Evolutionary conservation across 2,888 invertebrate genomes (phyloP).

Genomic region (Drosophila quinaria): DNA sequence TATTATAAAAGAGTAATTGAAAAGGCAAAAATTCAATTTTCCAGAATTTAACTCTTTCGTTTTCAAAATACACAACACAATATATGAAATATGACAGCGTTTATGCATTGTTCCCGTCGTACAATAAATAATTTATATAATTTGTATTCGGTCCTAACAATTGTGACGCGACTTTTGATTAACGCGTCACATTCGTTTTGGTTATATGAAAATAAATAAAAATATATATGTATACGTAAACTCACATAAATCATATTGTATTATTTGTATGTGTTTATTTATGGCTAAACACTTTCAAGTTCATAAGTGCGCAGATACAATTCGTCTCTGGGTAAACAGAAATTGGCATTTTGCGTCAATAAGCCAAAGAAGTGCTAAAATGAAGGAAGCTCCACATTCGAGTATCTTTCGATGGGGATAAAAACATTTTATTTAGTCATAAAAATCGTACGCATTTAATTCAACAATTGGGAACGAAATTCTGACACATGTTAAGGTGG

Average conservation of each 20-base stretch:
- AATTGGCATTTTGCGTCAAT: conserved; percentile 70
- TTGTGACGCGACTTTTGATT: conserved; percentile 54
- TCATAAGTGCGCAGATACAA: conserved; percentile 36
- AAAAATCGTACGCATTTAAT: conserved; percentile 70
- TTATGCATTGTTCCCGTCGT: background rate
- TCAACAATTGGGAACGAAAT: conserved; percentile 51
- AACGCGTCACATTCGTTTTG: conserved; percentile 30
- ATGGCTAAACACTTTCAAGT: conserved; percentile 66
- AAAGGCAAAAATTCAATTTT: background rate
- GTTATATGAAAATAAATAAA: conserved; percentile 29
- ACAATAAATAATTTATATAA: conserved; percentile 15
- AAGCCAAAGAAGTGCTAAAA: conserved; percentile 34
- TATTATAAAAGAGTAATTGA: background rate
- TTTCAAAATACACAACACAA: background rate
- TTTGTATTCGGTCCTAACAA: conserved; percentile 40
- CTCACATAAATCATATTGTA: conserved; percentile 33
- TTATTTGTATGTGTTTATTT: conserved; percentile 59
- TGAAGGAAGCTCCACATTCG: background rate
- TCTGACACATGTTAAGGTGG: conserved; percentile 48
- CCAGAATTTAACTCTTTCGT: background rate
- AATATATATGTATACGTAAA: conserved; percentile 12
- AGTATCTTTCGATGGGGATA: conserved; percentile 28
- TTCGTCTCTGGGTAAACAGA: conserved; percentile 60
- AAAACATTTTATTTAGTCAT: conserved; percentile 74
- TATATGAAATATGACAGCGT: background rate